Percentiles rank a stretch among this genome's conserved stretches.
Conservation (phyloP, 2,888 invertebrate species). For the Rotaria macrura region DNA sequence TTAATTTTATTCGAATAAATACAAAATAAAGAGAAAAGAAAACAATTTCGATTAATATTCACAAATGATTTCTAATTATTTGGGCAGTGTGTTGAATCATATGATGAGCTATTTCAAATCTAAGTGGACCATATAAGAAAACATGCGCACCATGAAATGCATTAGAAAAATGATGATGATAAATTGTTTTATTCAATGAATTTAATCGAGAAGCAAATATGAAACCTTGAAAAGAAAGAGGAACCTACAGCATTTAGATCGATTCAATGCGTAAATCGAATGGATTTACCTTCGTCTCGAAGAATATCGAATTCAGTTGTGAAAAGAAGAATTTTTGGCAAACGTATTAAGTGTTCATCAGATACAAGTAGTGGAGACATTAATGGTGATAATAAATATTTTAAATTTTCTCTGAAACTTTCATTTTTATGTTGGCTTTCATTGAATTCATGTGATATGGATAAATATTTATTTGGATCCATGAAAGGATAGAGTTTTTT, state of each 20-base stretch:
- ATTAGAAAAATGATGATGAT: constrained; percentile 29
- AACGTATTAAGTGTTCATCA: constrained; percentile 5
- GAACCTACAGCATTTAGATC: background rate
- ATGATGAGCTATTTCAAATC: constrained; percentile 24
- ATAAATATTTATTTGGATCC: constrained; percentile 17
- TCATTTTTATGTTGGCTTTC: background rate
- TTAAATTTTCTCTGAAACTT: background rate
- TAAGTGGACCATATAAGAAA: constrained; percentile 28
- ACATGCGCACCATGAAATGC: constrained; percentile 32
- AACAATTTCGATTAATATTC: background rate
- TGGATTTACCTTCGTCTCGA: constrained; percentile 24
- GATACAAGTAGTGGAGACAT: constrained; percentile 30
- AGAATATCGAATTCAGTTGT: constrained; percentile 30
- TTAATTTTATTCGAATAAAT: background rate
- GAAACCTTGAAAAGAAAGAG: background rate
- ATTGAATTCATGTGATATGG: constrained; percentile 3
- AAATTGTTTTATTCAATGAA: constrained; percentile 24
- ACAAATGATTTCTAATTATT: background rate
- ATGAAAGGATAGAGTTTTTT: background rate
- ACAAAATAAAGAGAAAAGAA: background rate
- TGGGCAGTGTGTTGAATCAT: background rate
- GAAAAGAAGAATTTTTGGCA: constrained; percentile 24
- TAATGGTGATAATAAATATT: constrained; percentile 9
- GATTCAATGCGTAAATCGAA: background rate
- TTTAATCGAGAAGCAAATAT: constrained; percentile 28